phyloP scores from a whole-genome alignment of 2,888 invertebrate species.

The Drosophila colorata region DNA sequence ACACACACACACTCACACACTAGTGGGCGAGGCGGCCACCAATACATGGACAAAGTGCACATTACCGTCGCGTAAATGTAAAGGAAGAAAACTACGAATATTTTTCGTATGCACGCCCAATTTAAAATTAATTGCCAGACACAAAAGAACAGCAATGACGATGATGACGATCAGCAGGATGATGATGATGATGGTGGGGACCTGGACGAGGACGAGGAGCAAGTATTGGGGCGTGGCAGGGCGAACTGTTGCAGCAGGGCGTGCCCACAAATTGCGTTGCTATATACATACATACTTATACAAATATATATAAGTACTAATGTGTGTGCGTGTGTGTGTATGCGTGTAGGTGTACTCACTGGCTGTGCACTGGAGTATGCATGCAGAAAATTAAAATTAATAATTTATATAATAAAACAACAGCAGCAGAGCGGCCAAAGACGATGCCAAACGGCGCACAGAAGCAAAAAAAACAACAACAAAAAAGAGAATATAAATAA shows the following conservation, averaged over 20 bases:
- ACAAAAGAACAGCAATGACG: constrained; percentile 70
- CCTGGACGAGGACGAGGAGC: constrained; percentile 13
- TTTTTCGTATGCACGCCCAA: constrained; percentile 81
- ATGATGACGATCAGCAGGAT: constrained; percentile 10
- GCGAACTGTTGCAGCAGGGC: constrained; percentile 47
- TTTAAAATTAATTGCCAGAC: constrained; percentile 84
- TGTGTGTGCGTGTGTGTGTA: constrained; percentile 21
- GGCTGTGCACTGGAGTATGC: constrained; percentile 75
- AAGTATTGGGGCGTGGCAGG: constrained; percentile 33
- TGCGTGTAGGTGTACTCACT: constrained; percentile 29
- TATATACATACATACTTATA: constrained; percentile 7
- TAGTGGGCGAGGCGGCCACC: constrained; percentile 27
- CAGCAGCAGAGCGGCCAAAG: constrained; percentile 27
- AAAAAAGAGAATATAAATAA: neutral
- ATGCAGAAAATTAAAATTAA: constrained; percentile 84
- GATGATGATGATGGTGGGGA: constrained; percentile 17
- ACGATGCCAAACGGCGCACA: constrained; percentile 2
- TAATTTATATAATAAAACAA: constrained; percentile 81
- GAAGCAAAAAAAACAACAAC: constrained; percentile 2
- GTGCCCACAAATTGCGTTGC: constrained; percentile 43
- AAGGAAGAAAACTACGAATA: constrained; percentile 76
- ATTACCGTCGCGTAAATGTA: constrained; percentile 65
- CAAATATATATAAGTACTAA: neutral
- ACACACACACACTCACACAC: constrained; percentile 9
- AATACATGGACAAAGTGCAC: constrained; percentile 56